Conservation (phyloP, 2,113 vertebrate species). For the Thunnus thynnus region DNA sequence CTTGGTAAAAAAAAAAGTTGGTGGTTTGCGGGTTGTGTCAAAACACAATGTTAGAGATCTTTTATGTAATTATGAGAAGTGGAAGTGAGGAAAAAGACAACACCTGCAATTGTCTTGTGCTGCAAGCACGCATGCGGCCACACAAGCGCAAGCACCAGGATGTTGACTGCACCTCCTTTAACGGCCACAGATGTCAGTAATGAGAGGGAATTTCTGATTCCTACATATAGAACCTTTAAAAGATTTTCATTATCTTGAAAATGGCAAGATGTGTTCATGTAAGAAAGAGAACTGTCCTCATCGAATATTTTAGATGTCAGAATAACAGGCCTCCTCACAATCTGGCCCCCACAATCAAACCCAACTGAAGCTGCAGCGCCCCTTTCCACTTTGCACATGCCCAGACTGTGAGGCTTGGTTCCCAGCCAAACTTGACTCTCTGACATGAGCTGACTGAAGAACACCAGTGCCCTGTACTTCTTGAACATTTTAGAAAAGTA, state of each 20-base stretch:
- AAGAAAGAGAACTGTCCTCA: slow-evolving; percentile 16
- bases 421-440: slow-evolving; percentile 25
- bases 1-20: background rate
- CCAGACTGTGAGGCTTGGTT: slow-evolving; percentile 39
- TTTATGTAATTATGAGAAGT: too few relatives aligned
- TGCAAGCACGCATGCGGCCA: too few relatives aligned
- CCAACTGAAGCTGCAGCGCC: slow-evolving; percentile 7
- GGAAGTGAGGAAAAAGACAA: too few relatives aligned
- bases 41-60: background rate
- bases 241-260: background rate
- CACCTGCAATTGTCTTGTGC: too few relatives aligned
- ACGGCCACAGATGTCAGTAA: too few relatives aligned
- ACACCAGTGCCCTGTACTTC: slow-evolving; percentile 1
- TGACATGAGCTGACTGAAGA: slow-evolving; percentile 15
- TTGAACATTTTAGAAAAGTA: background rate
- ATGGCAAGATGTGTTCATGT: slow-evolving; percentile 22
- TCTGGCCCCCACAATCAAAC: slow-evolving; percentile 33
- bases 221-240: too few relatives aligned
- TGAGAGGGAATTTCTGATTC: too few relatives aligned
- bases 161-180: too few relatives aligned
- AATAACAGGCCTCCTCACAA: slow-evolving; percentile 41
- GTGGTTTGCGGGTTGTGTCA: background rate
- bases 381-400: slow-evolving; percentile 49
- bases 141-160: too few relatives aligned
- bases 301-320: slow-evolving; percentile 49